These are phyloP conservation scores for Lasioglossum leucozonium DNA, from an alignment of 2,888 invertebrate species.

Conservation along the genomic window DNA sequence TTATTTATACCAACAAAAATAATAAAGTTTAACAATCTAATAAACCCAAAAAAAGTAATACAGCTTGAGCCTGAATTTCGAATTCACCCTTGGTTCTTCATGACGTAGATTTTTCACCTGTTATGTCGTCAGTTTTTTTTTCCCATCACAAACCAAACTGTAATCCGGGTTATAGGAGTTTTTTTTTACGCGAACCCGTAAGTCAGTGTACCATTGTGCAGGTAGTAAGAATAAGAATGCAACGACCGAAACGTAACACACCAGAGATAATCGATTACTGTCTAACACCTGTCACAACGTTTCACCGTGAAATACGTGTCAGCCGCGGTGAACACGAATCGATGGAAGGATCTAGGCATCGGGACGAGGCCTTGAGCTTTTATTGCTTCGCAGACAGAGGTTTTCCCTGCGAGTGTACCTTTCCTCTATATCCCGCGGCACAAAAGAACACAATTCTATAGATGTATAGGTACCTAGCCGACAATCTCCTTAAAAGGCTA, in stretches of 20 bases:
- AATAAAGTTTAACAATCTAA: too few species aligned
- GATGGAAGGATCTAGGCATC: slow-evolving; percentile 51
- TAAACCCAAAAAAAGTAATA: neutral
- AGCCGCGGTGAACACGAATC: slow-evolving; percentile 44
- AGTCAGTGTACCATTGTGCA: slow-evolving; percentile 9
- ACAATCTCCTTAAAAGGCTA: slow-evolving; percentile 67
- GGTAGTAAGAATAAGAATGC: slow-evolving; percentile 12
- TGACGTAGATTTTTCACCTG: neutral
- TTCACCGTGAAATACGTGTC: slow-evolving; percentile 56
- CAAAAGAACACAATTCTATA: slow-evolving; percentile 57
- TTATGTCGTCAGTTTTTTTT: neutral
- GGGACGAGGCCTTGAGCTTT: slow-evolving; percentile 31
- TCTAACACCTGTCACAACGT: slow-evolving; percentile 47
- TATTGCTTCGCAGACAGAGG: slow-evolving; percentile 47
- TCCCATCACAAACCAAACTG: neutral
- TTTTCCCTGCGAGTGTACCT: slow-evolving; percentile 42
- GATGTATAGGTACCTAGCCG: slow-evolving; percentile 44
- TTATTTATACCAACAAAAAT: neutral
- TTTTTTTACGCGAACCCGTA: slow-evolving; percentile 2
- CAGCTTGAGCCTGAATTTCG: neutral
- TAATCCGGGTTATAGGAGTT: slow-evolving; percentile 1
- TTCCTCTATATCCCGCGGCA: slow-evolving; percentile 30
- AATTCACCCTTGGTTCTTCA: neutral
- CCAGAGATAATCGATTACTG: slow-evolving; percentile 49
- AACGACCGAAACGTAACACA: neutral